Evolutionary conservation across 2,888 invertebrate genomes (phyloP), one percentile per base, ranked within the genome.

Genomic region (Lasioglossum figueresi): DNA sequence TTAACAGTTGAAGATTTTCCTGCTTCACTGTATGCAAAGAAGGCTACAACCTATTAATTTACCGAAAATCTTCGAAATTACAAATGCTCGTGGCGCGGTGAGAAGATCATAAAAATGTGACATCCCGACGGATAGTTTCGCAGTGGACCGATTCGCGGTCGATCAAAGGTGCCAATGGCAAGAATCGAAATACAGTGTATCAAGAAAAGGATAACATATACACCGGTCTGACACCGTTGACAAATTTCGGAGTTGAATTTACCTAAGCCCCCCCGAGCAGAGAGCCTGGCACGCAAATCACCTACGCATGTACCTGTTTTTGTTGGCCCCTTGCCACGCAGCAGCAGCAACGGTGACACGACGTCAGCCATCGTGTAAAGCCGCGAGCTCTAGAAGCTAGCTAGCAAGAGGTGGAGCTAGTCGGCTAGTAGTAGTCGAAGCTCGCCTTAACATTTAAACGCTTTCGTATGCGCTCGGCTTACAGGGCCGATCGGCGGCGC

Each of bases 281-380:
- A 75, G 48, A 77, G 48, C 59, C 52, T 74, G 80, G 81, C 84
- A 66, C 80, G 80, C 68, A 75, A 77, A 63, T 88, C 86, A 68
- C 84, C 86, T 82, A 88, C 79, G 84, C 79, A 74, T 84, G 85
- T 79, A 86, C 87, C 76, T 91, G 89, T 89, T 91, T 90, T 88
- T 82, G 74, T 90, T 93, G 89, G 88, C 85, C 80, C 73, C 63
- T 59, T 82, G 86, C 89, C 89, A 89, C 72, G 73, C 81, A 82
- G 75, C 79, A 79, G 82, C 82, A 43, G 82, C 82, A 85, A 70
- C 82, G 87, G 82, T 78, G 87, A 87, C 91, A 83, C 85, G 79
- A 72, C 63, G 72, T 56, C 70, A 14, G 37, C 75, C 71, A 66
- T 56, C 52, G 76, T 75, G 48, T 4, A 23, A 68, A 76, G 71